A percentile compares a stretch with the other conserved stretches of the same genome.
phyloP scores from a whole-genome alignment of 53 echinoderm and acorn worm species.

The Astropecten irregularis region DNA sequence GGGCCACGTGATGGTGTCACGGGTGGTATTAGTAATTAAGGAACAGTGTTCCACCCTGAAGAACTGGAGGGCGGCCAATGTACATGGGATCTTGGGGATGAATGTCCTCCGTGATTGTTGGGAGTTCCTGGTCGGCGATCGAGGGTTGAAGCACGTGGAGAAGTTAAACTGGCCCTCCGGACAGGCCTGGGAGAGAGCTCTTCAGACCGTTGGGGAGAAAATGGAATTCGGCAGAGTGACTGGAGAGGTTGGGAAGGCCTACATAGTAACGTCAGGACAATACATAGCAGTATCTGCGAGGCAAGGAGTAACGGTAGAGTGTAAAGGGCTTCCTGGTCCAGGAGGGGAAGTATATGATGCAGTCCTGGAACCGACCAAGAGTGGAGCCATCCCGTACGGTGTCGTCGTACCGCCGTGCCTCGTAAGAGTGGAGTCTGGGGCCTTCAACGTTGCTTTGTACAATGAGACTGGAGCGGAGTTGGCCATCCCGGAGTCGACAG shows the following conservation, averaged over 20 bases:
- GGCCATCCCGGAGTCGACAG: neutral
- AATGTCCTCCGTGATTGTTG: neutral
- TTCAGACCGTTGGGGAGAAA: neutral
- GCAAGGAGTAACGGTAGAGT: neutral
- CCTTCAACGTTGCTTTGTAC: neutral
- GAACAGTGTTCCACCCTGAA: neutral
- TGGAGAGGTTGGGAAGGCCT: neutral
- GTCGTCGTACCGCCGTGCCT: neutral
- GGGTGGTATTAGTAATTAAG: slow-evolving; percentile 8
- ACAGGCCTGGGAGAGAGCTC: slow-evolving; percentile 13
- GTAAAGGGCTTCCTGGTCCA: neutral
- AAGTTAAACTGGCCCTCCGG: slow-evolving; percentile 8
- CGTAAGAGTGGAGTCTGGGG: neutral
- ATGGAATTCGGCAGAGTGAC: neutral
- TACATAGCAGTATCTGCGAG: neutral
- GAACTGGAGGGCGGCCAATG: neutral
- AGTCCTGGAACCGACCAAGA: neutral
- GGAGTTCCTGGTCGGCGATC: neutral
- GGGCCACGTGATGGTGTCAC: neutral
- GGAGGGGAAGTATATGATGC: neutral
- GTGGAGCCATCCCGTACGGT: neutral
- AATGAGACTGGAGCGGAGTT: neutral
- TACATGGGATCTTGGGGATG: slow-evolving; percentile 27
- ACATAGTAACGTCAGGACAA: neutral
- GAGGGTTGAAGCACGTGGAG: neutral